Conservation (phyloP, 2,113 vertebrate species). For the Pedetes capensis region DNA sequence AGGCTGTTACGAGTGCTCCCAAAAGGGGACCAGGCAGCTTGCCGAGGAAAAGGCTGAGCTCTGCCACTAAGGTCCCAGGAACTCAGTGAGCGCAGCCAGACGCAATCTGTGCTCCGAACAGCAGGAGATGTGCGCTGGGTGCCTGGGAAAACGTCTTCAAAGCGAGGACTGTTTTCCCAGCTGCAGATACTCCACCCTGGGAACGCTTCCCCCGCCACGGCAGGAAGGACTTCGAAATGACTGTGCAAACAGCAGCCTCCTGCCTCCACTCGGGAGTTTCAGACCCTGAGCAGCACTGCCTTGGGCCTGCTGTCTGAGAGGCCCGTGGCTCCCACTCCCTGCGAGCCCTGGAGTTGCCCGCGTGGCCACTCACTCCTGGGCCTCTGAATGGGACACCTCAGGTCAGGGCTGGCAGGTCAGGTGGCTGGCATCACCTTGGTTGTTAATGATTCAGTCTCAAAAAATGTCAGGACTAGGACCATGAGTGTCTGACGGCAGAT, state of each 20-base stretch:
- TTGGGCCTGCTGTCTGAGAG: background rate
- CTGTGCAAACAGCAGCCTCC: slow-evolving; percentile 78
- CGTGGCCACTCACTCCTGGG: too few relatives aligned
- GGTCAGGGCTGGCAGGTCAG: accelerated
- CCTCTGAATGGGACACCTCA: background rate
- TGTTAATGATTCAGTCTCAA: background rate
- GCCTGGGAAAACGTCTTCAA: slow-evolving; percentile 90
- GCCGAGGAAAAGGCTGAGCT: slow-evolving; percentile 50
- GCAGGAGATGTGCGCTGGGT: slow-evolving; percentile 81
- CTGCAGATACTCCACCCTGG: slow-evolving; percentile 85
- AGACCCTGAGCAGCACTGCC: slow-evolving; percentile 35
- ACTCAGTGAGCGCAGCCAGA: slow-evolving; percentile 23
- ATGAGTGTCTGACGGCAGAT: background rate
- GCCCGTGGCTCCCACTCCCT: background rate
- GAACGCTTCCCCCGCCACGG: slow-evolving; percentile 83
- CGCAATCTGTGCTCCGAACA: slow-evolving; percentile 81
- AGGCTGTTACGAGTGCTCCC: background rate
- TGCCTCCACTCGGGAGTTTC: slow-evolving; percentile 76
- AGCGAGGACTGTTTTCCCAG: slow-evolving; percentile 88
- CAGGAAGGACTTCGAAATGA: slow-evolving; percentile 83
- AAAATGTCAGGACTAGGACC: background rate
- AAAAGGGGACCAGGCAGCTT: slow-evolving; percentile 1
- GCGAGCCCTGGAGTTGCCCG: too few relatives aligned
- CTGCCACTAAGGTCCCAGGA: slow-evolving; percentile 64
- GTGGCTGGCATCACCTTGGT: background rate